phyloP scores from a whole-genome alignment of 2,888 invertebrate species.

The Caenorhabditis imperialis region DNA sequence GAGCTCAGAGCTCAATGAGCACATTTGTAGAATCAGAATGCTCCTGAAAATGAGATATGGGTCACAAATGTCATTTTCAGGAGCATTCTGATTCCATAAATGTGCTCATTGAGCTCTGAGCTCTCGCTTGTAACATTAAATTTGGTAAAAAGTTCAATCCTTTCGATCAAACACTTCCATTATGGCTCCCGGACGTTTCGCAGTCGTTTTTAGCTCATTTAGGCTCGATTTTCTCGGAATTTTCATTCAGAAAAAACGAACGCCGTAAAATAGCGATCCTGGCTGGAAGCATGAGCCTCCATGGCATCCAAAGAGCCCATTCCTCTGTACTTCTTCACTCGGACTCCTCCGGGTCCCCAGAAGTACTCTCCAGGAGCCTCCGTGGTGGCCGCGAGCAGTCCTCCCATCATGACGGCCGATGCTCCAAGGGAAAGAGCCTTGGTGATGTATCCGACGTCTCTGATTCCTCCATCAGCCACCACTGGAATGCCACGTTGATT shows the following conservation, averaged over 20 bases:
- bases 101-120: too few relatives aligned
- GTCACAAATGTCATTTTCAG: too few relatives aligned
- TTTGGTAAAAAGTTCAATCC: too few relatives aligned
- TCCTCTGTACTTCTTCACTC: constrained; percentile 97
- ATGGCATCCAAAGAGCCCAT: constrained; percentile 99
- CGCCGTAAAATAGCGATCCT: constrained; percentile 78
- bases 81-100: too few relatives aligned
- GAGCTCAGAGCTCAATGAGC: too few relatives aligned
- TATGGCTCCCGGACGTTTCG: too few relatives aligned
- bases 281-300: constrained; percentile 82
- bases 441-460: constrained; percentile 94
- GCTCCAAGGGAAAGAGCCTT: constrained; percentile 82
- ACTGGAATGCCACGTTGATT: constrained; percentile 91
- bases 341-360: constrained; percentile 91
- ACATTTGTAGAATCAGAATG: too few relatives aligned
- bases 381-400: constrained; percentile 94
- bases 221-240: neutral
- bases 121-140: too few relatives aligned
- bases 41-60: too few relatives aligned
- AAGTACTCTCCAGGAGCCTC: constrained; percentile 99
- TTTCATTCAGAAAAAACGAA: constrained; percentile 23
- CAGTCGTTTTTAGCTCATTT: too few relatives aligned
- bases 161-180: too few relatives aligned
- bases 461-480: constrained; percentile 98
- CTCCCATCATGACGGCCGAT: constrained; percentile 94